Evolutionary conservation across 2,797 vertebrate species (phyloP), one percentile per base, ranked within the genome.

Genomic region (Psittacula derbiana): DNA sequence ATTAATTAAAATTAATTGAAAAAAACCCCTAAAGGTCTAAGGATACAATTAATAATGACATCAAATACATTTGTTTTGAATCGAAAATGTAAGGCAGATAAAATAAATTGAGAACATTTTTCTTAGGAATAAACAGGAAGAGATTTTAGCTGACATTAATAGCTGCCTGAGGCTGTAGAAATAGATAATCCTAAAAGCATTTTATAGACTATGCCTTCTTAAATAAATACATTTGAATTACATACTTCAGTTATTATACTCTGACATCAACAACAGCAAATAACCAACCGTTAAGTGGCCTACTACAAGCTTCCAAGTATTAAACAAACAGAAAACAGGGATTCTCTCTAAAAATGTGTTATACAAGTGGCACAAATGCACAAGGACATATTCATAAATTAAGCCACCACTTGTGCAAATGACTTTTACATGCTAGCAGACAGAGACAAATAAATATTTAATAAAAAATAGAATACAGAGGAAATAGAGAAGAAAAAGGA

Each of bases 101-200:
- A 88, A 94, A 88, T 31, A 16, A 96, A 69, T 31, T 27, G 28
- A 74, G 52, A 82, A 78, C 21, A 61, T 64, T 91, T 94, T 91
- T 74, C 53, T 74, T 28, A 43, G 46, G 41, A 73, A 83, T 81
- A 86, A 95, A 88, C 57, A 90, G 66, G 85, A 92, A 95, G 82
- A 69, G 49, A 88, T 88, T 95, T 93, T 81, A 92, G 49, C 41
- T 81, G 61, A 38, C 66, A 95, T 78, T 83, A 86, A 75, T 11
- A 92, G 80, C 21, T 79, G 70, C 53, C 65, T 4, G 3, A 73
- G 67, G 55, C 67, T 76, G 41, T 19, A 66, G 52, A 80, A 91
- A 88, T 1, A 87, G n/a, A 90, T 90, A 88, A 94, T 92, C 65
- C 88, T 79, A 69, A 81, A 93, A 87, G 86, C 7, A 0, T 80